Evolutionary conservation across 2,113 vertebrate genomes (phyloP).

Genomic region (Hassar affinis): DNA sequence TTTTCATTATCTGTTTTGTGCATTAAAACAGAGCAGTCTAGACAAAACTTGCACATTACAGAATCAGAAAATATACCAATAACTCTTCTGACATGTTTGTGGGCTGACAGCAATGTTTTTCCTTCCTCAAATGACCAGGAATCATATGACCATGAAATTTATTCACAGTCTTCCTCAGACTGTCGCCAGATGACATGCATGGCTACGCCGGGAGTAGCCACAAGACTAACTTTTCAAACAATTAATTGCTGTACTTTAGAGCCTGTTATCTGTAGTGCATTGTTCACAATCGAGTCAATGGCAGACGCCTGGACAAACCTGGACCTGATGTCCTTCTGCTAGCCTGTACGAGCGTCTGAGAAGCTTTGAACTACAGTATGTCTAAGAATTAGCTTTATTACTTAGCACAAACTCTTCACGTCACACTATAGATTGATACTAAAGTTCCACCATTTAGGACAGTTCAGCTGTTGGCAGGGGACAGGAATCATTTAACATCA

Average conservation of each 20-base stretch:
- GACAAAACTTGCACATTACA: neutral
- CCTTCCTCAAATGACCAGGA: neutral
- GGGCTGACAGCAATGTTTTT: neutral
- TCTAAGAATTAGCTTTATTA: neutral
- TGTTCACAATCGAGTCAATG: neutral
- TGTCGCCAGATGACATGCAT: conserved; percentile 1
- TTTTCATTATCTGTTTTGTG: too few species aligned
- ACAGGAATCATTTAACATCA: conserved; percentile 20
- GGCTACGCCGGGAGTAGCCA: neutral
- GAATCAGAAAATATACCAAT: neutral
- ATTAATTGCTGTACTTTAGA: conserved; percentile 3
- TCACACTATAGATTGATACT: neutral
- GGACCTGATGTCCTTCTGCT: neutral
- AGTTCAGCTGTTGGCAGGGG: neutral
- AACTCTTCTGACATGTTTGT: conserved; percentile 1
- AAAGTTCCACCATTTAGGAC: neutral
- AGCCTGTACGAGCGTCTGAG: neutral
- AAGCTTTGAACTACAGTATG: neutral
- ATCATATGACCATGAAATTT: conserved; percentile 19
- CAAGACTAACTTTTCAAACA: neutral
- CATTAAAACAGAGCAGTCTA: neutral
- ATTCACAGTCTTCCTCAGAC: neutral
- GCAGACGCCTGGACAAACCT: too few species aligned
- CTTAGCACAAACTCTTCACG: neutral
- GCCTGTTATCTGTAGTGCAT: neutral